phyloP scores from a whole-genome alignment of 1,140 invertebrate genomes.

The Belonocnema kinseyi region DNA sequence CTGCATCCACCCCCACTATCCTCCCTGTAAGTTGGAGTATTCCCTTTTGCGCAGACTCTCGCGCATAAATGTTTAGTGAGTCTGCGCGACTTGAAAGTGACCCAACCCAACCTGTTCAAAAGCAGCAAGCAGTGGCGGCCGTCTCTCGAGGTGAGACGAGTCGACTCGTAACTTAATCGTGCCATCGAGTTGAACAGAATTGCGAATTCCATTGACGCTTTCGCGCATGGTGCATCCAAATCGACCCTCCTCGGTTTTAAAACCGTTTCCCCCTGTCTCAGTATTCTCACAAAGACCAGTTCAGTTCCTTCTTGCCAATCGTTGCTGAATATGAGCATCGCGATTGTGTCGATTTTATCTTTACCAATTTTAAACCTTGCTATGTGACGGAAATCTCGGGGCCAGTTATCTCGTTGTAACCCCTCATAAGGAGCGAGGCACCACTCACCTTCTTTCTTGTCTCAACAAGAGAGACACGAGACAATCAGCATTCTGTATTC shows the following conservation, averaged over 20 bases:
- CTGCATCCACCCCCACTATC: background rate
- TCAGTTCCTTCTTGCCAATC: background rate
- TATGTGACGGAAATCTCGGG: conserved; percentile 30
- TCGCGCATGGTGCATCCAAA: conserved; percentile 33
- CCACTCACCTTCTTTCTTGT: conserved; percentile 4
- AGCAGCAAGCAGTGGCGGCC: conserved; percentile 35
- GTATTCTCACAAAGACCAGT: background rate
- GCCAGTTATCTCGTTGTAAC: background rate
- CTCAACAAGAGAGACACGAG: conserved; percentile 29
- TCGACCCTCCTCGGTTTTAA: conserved; percentile 10
- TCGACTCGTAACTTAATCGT: background rate
- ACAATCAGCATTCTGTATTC: conserved; percentile 3
- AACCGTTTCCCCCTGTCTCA: background rate
- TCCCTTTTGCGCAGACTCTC: background rate
- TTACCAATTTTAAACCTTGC: conserved; percentile 20
- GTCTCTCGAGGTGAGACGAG: conserved; percentile 30
- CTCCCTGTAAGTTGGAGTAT: too few relatives aligned
- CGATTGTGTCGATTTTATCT: background rate
- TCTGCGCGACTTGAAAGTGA: conserved; percentile 8
- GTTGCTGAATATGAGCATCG: conserved; percentile 3
- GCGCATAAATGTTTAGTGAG: background rate
- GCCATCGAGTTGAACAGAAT: background rate
- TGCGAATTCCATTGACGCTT: conserved; percentile 28
- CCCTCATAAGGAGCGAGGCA: conserved; percentile 26
- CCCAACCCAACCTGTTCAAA: background rate